Percentiles rank a stretch among this genome's conserved stretches.
Evolutionary conservation across 2,888 invertebrate species (phyloP).

Genomic region (Nephrotoma guestfalica): DNA sequence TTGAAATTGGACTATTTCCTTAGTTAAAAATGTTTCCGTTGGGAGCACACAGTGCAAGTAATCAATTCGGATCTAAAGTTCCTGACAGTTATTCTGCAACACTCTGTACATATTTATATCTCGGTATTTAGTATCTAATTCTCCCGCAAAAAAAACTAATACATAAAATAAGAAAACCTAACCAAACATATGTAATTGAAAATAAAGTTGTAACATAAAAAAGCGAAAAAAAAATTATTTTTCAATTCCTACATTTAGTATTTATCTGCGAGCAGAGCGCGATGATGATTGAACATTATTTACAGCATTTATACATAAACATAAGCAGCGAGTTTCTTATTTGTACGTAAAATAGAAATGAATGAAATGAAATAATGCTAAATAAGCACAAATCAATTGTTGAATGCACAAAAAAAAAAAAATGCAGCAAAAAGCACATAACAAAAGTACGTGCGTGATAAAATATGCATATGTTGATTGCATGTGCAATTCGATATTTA

Average conservation of each 20-base stretch:
- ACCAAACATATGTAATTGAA: not conserved
- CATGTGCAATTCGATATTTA: not conserved
- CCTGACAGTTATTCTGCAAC: too few species aligned
- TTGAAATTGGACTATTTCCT: too few species aligned
- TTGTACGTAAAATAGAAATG: not conserved
- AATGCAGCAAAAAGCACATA: not conserved
- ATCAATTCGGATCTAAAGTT: too few species aligned
- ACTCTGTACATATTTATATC: too few species aligned
- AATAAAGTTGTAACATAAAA: not conserved
- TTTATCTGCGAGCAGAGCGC: not conserved
- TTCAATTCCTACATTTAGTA: not conserved
- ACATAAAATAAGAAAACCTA: not conserved
- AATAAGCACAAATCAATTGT: not conserved
- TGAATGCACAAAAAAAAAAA: not conserved
- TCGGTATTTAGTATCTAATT: not conserved
- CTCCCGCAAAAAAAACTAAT: not conserved
- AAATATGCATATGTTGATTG: not conserved
- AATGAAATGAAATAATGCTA: not conserved
- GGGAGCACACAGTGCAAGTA: too few species aligned
- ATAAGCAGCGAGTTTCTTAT: not conserved
- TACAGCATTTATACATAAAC: not conserved
- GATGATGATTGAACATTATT: not conserved
- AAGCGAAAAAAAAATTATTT: not conserved
- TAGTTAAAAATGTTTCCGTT: too few species aligned
- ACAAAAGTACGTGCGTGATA: not conserved